Percentiles rank a stretch among this genome's conserved stretches.
phyloP scores from a whole-genome alignment of 2,888 invertebrate species.

The Apoda limacodes region DNA sequence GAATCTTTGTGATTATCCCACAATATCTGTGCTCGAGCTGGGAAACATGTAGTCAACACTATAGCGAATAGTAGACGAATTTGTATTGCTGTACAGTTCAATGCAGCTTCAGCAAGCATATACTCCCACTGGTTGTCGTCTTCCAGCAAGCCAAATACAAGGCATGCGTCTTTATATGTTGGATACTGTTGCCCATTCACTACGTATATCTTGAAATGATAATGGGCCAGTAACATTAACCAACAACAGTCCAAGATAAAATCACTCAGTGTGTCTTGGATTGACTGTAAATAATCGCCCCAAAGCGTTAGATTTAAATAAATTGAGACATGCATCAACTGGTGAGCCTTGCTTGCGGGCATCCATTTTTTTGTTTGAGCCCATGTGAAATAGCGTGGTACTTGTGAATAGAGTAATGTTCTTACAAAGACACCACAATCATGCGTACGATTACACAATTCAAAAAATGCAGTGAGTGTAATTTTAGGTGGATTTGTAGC shows the following conservation, averaged over 20 bases:
- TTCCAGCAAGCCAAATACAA: conserved; percentile 21
- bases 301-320: conserved; percentile 20
- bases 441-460: conserved; percentile 16
- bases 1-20: background rate
- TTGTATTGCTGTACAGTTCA: conserved; percentile 21
- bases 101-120: conserved; percentile 15
- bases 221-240: conserved; percentile 19
- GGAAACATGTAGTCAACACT: conserved; percentile 16
- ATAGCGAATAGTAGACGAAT: conserved; percentile 25
- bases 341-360: conserved; percentile 18
- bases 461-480: conserved; percentile 23
- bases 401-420: conserved; percentile 12
- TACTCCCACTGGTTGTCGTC: conserved; percentile 20
- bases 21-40: background rate
- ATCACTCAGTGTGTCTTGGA: conserved; percentile 20
- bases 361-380: conserved; percentile 15
- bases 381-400: conserved; percentile 18
- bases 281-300: conserved; percentile 22
- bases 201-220: conserved; percentile 14
- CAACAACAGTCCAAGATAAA: conserved; percentile 23
- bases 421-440: conserved; percentile 14
- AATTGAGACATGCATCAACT: conserved; percentile 14
- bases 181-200: conserved; percentile 19
- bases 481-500: conserved; percentile 22
- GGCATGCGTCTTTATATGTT: conserved; percentile 20